phyloP scores from a whole-genome alignment of 1,140 invertebrate species.

The Sarcophaga bullata region DNA sequence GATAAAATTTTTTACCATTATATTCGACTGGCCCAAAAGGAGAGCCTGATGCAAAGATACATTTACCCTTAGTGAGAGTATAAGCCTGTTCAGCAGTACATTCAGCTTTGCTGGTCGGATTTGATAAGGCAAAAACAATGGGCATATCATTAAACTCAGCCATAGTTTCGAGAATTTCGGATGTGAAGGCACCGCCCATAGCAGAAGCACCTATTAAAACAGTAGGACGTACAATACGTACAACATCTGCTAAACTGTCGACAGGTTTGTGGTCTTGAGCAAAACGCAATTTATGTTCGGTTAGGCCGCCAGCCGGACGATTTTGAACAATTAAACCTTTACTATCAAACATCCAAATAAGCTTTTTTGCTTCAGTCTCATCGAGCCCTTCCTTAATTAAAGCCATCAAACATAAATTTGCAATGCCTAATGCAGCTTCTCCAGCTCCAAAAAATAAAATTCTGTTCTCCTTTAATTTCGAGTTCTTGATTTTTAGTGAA shows the following conservation, averaged over 20 bases:
- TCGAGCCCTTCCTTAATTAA: slow-evolving; percentile 84
- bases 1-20: slow-evolving; percentile 80
- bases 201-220: slow-evolving; percentile 89
- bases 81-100: slow-evolving; percentile 97
- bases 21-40: slow-evolving; percentile 86
- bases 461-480: slow-evolving; percentile 79
- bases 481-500: slow-evolving; percentile 80
- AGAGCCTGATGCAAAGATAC: slow-evolving; percentile 92
- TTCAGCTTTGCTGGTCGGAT: slow-evolving; percentile 96
- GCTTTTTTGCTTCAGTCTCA: slow-evolving; percentile 75
- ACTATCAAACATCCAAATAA: slow-evolving; percentile 81
- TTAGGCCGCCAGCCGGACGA: slow-evolving; percentile 78
- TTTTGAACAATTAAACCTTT: slow-evolving; percentile 79
- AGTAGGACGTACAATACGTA: slow-evolving; percentile 82
- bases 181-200: slow-evolving; percentile 85
- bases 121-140: slow-evolving; percentile 93
- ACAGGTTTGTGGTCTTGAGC: slow-evolving; percentile 78
- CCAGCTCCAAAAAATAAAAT: slow-evolving; percentile 94
- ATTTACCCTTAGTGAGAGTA: slow-evolving; percentile 76
- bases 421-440: slow-evolving; percentile 90
- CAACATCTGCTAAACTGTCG: slow-evolving; percentile 78
- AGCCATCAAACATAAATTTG: slow-evolving; percentile 85
- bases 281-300: slow-evolving; percentile 80
- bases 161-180: slow-evolving; percentile 86
- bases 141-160: slow-evolving; percentile 69